phyloP scores from a whole-genome alignment of 2,113 vertebrate species.

The Cyanistes caeruleus region DNA sequence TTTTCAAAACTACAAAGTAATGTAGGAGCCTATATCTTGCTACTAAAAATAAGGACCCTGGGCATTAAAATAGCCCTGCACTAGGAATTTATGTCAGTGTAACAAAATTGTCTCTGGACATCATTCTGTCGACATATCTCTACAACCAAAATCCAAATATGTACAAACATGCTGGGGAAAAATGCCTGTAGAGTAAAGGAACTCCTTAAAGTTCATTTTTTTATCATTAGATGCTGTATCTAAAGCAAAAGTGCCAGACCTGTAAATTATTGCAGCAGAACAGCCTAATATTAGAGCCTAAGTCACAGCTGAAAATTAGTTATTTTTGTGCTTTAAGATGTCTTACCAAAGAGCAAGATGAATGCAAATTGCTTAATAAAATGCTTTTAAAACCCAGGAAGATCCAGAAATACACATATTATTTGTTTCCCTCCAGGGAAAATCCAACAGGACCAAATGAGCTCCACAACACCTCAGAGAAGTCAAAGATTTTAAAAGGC shows the following conservation, averaged over 20 bases:
- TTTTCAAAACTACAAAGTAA: neutral
- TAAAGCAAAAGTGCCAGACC: neutral
- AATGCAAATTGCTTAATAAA: neutral
- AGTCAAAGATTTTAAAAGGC: neutral
- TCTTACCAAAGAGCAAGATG: neutral
- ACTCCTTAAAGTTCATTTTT: neutral
- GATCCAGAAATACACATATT: neutral
- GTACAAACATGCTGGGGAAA: neutral
- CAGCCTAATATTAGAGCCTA: neutral
- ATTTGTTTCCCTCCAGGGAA: neutral
- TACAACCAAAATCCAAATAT: neutral
- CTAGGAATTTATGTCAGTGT: neutral
- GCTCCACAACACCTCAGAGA: neutral
- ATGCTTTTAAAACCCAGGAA: neutral
- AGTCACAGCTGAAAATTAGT: neutral
- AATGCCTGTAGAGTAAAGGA: neutral
- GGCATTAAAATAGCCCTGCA: neutral
- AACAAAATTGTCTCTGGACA: neutral
- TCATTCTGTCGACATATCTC: neutral
- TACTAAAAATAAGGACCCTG: neutral
- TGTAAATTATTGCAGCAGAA: neutral
- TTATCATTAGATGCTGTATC: neutral
- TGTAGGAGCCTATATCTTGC: neutral
- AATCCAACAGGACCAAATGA: neutral
- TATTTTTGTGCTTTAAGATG: neutral